These are phyloP conservation scores for Orientallactaga bullata DNA, from an alignment of 2,113 vertebrate species.

Conservation along the genomic window DNA sequence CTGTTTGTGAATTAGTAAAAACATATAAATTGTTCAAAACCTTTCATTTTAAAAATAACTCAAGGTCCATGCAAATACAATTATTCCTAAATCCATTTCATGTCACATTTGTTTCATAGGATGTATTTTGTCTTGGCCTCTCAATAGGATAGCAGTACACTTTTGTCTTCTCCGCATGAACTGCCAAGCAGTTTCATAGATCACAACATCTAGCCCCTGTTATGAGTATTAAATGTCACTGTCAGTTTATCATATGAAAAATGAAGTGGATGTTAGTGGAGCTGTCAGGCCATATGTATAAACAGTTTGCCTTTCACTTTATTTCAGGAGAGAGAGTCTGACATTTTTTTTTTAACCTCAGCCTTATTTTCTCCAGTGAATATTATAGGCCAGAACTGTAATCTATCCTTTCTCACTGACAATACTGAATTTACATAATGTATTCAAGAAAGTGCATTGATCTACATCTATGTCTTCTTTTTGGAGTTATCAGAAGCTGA, in stretches of 20 bases:
- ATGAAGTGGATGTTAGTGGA: conserved; percentile 89
- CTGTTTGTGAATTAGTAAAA: not conserved
- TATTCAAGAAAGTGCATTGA: conserved; percentile 44
- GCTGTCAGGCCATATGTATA: conserved; percentile 90
- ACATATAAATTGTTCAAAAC: not conserved
- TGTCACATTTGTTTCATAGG: conserved; percentile 28
- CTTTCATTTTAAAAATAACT: conserved; percentile 14
- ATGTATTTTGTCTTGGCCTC: conserved; percentile 20
- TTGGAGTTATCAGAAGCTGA: not conserved
- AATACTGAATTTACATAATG: conserved; percentile 66
- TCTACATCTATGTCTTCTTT: not conserved
- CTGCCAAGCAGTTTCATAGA: conserved; percentile 82
- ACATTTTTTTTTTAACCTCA: conserved; percentile 63
- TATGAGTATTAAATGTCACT: conserved; percentile 91
- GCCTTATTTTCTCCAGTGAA: conserved; percentile 73
- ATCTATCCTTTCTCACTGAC: conserved; percentile 62
- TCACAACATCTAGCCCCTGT: conserved; percentile 83
- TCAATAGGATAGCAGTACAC: not conserved
- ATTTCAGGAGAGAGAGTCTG: conserved; percentile 76
- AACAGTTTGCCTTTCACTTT: conserved; percentile 88
- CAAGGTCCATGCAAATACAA: not conserved
- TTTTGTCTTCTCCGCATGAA: conserved; percentile 44
- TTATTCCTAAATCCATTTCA: not conserved
- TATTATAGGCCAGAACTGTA: conserved; percentile 63
- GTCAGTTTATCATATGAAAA: conserved; percentile 90